Evolutionary conservation across 2,888 invertebrate genomes (phyloP), one percentile per base, ranked within the genome.

Genomic region (Tromatobia lineatoria): DNA sequence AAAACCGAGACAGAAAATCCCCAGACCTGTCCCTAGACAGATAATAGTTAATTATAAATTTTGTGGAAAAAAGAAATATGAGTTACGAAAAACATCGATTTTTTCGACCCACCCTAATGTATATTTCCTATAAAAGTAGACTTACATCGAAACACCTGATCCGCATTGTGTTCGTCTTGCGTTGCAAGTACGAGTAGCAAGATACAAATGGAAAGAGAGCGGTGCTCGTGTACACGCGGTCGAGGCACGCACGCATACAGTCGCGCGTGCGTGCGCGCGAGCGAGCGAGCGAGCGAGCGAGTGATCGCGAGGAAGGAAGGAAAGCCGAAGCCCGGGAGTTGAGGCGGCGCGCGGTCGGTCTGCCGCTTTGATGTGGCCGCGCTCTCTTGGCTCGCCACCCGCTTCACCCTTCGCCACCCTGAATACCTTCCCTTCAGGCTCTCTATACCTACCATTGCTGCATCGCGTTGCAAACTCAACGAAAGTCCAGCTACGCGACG

Each of bases 341-440:
- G 90, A 52, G 67, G 71, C 73, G 90, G 90, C 90, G 91, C 82
- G 89, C 91, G 91, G 91, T 91, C 91, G 91, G 89, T 89, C 88
- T 71, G 88, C 86, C 86, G 90, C 93, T 93, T 93, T 93, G 92
- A 92, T 91, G 91, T 93, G 92, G 91, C 92, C 92, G 92, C 90
- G 85, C 25, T 67, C 74, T 50, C 25, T 45, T n/a, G 42, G 83
- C 88, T 85, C 50, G 47, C 29, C 69, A 50, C 47, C 76, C 54
- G 45, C 73, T 77, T 80, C 52, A 85, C 88, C 88, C 89, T 90
- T 89, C 88, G 88, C 92, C 91, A 91, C 91, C 91, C 90, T 90
- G 91, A 92, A 92, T 92, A 92, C 92, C 92, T 91, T 90, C 82
- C 67, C 73, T 79, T 83, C 79, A 81, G 38, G 69, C 67, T n/a